Percentiles rank a stretch among this genome's conserved stretches.
Evolutionary conservation across 35 echinoderm and acorn worm species (phyloP).

Genomic region (Nesometra sesokonis): DNA sequence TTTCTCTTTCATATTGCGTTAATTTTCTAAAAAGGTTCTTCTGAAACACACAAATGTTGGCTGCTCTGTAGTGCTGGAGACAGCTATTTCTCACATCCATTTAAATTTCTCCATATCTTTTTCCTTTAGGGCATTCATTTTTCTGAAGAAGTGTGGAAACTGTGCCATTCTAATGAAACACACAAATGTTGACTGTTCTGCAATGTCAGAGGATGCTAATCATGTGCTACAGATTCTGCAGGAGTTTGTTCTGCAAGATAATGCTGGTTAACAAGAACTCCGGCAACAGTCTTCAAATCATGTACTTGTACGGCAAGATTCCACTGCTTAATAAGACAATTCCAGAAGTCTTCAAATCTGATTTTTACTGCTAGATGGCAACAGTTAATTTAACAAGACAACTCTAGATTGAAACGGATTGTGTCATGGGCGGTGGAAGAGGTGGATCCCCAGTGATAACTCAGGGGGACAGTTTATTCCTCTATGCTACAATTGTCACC

Average conservation of each 20-base stretch:
- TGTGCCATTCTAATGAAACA: constrained; percentile 69
- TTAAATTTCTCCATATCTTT: background rate
- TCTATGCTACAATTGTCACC: no score
- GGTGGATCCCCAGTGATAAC: no score
- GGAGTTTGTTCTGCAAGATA: constrained; percentile 36
- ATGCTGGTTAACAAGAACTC: background rate
- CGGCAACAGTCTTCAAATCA: no score
- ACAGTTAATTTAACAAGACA: no score
- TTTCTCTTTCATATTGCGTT: background rate
- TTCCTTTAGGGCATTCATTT: constrained; percentile 59
- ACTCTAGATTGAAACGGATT: no score
- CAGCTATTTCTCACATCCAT: constrained; percentile 17
- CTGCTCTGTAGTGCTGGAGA: constrained; percentile 46
- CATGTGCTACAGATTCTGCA: constrained; percentile 62
- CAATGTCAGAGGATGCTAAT: constrained; percentile 63
- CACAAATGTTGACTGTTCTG: constrained; percentile 77
- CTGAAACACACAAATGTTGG: constrained; percentile 80
- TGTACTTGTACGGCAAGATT: no score
- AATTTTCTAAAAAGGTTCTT: constrained; percentile 20
- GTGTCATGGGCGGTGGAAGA: no score
- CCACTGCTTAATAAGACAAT: no score
- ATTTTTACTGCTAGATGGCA: no score
- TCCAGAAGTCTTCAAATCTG: no score
- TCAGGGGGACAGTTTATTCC: no score
- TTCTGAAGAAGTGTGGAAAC: constrained; percentile 67